Evolutionary conservation across 2,797 vertebrate species (phyloP), one percentile per base, ranked within the genome.

Genomic region (Sebastes jordani): DNA sequence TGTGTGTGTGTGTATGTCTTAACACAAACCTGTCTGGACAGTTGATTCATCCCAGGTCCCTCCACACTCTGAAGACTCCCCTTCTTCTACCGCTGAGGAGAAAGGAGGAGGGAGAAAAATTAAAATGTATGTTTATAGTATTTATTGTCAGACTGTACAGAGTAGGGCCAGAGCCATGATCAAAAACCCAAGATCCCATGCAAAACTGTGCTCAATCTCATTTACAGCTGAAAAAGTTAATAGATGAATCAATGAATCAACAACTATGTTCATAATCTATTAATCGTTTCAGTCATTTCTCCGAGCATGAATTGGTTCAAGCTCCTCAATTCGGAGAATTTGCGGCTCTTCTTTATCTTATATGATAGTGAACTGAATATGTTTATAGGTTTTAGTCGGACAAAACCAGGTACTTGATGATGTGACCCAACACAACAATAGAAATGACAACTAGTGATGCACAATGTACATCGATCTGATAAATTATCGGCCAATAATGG

Each of bases 21-120:
- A 42, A 83, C 92, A 96, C 97, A 96, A 95, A 99, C 98, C 98
- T 97, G 97, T 97, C 93, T 97, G 96, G 86, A 97, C 94, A 84
- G 96, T 95, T 3, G 97, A 96, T 79, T 97, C 96, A 77, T 99
- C 97, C 98, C 98, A 99, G 95, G 95, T 96, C 92, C 97, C 95
- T 65, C 96, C 92, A 94, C 97, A 97, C 95, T 98, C 97, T 34
- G 97, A 97, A 84, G 97, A 96, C 94, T 98, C 97, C 42, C 97
- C 97, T 90, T 98, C 98, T 93, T 99, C 98, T 61, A 99, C 97
- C 93, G 97, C 94, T 98, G 92, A 83, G 93, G 73, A 80, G 49
- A 80, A 62, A 80, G 61, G 9, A 65, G 58, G 7, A 55, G 52
- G 52, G 46, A 78, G 34, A 87, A 23, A 72, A 27, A 72, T 72